phyloP scores from a whole-genome alignment of 1,140 invertebrate genomes.

The Drosophila bocki region DNA sequence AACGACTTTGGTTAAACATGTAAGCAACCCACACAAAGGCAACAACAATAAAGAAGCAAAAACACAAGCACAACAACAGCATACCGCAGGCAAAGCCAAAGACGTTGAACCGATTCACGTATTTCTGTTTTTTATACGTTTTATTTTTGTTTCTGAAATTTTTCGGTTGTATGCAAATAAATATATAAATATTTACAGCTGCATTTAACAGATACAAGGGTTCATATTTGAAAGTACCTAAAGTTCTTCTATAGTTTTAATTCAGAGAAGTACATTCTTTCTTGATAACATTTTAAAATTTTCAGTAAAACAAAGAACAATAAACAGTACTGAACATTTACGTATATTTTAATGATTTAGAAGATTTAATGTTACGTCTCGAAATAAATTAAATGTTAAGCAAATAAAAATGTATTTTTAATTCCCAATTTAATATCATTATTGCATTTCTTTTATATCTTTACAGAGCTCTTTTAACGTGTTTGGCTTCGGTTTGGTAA shows the following conservation, averaged over 20 bases:
- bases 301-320: not conserved
- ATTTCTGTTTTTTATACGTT: constrained; percentile 33
- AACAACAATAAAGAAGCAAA: constrained; percentile 32
- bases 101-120: constrained; percentile 65
- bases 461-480: constrained; percentile 34
- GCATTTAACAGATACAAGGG: not conserved
- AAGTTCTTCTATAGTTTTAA: not conserved
- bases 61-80: constrained; percentile 33
- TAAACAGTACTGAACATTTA: not conserved
- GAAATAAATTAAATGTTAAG: no score
- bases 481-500: constrained; percentile 23
- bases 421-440: constrained; percentile 14
- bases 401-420: no score
- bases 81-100: constrained; percentile 51
- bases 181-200: constrained; percentile 15
- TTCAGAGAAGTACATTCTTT: not conserved
- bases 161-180: constrained; percentile 21
- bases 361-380: no score
- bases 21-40: constrained; percentile 40
- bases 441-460: not conserved
- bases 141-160: constrained; percentile 16
- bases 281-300: not conserved
- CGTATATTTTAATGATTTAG: no score
- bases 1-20: constrained; percentile 53
- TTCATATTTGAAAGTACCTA: not conserved